Percentiles rank a stretch among this genome's conserved stretches.
These are phyloP conservation scores for Leistus spinibarbis DNA, from an alignment of 2,888 invertebrate species.

Conservation along the genomic window DNA sequence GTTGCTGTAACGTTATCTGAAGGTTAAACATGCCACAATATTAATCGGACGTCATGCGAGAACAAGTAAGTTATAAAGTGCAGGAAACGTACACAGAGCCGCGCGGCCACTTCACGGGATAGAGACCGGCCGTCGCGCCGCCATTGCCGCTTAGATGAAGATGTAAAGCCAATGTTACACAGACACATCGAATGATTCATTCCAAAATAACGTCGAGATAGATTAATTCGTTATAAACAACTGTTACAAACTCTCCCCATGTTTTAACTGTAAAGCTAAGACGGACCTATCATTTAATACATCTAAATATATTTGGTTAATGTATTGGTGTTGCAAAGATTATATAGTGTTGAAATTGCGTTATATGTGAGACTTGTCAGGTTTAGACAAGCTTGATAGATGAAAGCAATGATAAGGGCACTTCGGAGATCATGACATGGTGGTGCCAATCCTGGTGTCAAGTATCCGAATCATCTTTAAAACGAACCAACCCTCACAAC, in stretches of 20 bases:
- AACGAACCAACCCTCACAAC: background rate
- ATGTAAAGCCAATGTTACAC: slow-evolving; percentile 33
- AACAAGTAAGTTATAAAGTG: slow-evolving; percentile 60
- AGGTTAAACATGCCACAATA: slow-evolving; percentile 58
- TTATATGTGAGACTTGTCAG: background rate
- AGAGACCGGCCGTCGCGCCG: slow-evolving; percentile 3
- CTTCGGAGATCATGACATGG: background rate
- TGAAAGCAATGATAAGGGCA: background rate
- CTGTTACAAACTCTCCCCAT: too few relatives aligned
- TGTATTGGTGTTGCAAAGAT: background rate
- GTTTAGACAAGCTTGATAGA: background rate
- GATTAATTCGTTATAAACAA: slow-evolving; percentile 10
- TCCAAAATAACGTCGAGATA: slow-evolving; percentile 26
- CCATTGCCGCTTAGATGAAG: slow-evolving; percentile 41
- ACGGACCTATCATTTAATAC: background rate
- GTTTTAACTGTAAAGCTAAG: background rate
- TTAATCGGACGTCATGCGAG: slow-evolving; percentile 58
- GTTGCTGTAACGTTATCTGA: slow-evolving; percentile 19
- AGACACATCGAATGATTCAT: slow-evolving; percentile 32
- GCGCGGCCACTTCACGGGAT: slow-evolving; percentile 4
- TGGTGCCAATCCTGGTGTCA: background rate
- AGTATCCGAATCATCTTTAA: background rate
- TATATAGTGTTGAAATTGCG: background rate
- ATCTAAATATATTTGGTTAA: background rate
- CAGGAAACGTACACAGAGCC: slow-evolving; percentile 53